Evolutionary conservation across 2,888 invertebrate genomes (phyloP), one percentile per base, ranked within the genome.

Genomic region (Sinohyriopsis cumingii): DNA sequence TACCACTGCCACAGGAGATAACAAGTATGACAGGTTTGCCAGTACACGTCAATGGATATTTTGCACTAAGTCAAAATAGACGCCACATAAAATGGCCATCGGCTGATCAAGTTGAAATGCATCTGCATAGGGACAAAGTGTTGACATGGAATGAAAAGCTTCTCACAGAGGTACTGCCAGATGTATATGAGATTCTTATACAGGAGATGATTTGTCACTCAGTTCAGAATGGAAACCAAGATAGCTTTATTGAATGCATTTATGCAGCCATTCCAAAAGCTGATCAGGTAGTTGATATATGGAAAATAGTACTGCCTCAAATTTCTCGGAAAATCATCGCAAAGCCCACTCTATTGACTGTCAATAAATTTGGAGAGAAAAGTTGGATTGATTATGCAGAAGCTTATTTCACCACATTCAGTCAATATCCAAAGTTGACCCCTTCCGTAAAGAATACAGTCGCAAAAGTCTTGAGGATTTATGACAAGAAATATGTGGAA

Each of bases 21-120:
- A 72, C 80, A 60, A 80, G 79, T 61, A 74, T 81, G n/a, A 87
- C 88, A 4, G 88, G 89, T 9, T 79, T 88, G 19, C 87, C 87
- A 1, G 79, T 88, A 6, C 88, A 88, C 73, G 82, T 89, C 20
- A 88, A 87, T 73, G 88, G 87, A 12, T 86, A 79, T 71, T 88
- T 88, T 76, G 84, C 86, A 7, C 69, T 89, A 15, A 85, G 82
- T 61, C 86, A 86, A 63, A 87, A 87, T 72, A 77, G 88, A 24
- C 80, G 86, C 25, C 85, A 87, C 69, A 68, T 89, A 6, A 88
- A 87, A 75, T 88, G 87, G 87, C 84, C 85, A 45, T 79, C 86
- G 33, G 77, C 81, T 1, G 82, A 82, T 55, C 76, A 81, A 63
- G 53, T 67, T 28, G 28, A 59, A 15, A 68, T 69, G n/a, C 25